Conservation (phyloP, 2,113 vertebrate species). For the Tauraco erythrolophus region DNA sequence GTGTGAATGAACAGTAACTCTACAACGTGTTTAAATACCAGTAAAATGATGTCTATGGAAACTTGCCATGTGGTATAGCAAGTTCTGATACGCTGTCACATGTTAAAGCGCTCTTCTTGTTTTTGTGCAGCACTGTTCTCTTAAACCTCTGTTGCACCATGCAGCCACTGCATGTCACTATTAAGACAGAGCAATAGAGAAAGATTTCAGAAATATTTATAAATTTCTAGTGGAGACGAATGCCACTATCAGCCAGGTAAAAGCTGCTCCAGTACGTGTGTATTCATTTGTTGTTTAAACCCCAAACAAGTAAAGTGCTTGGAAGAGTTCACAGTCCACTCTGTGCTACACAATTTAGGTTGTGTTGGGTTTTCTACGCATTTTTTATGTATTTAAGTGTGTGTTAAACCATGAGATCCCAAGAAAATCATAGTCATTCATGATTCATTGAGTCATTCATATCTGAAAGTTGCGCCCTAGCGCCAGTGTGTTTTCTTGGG, state of each 20-base stretch:
- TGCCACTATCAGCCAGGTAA: not conserved
- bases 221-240: not conserved
- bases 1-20: not conserved
- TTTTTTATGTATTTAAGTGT: conserved; percentile 68
- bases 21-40: not conserved
- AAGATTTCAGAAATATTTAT: conserved; percentile 37
- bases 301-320: not conserved
- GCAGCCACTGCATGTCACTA: conserved; percentile 34
- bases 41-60: not conserved
- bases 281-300: conserved; percentile 55
- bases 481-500: conserved; percentile 48
- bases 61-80: not conserved
- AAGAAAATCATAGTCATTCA: conserved; percentile 73
- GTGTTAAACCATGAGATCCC: conserved; percentile 68
- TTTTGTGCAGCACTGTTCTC: not conserved
- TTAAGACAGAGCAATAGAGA: conserved; percentile 27
- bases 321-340: conserved; percentile 31
- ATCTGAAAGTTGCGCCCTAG: conserved; percentile 68
- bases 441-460: conserved; percentile 77
- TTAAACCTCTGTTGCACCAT: conserved; percentile 6
- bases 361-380: conserved; percentile 46
- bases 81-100: not conserved
- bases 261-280: not conserved
- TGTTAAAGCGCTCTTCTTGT: not conserved
- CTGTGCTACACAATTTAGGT: not conserved